Percentiles rank a stretch among this genome's conserved stretches.
Conservation (phyloP, 2,113 vertebrate genomes). For the Amazona guildingii region DNA sequence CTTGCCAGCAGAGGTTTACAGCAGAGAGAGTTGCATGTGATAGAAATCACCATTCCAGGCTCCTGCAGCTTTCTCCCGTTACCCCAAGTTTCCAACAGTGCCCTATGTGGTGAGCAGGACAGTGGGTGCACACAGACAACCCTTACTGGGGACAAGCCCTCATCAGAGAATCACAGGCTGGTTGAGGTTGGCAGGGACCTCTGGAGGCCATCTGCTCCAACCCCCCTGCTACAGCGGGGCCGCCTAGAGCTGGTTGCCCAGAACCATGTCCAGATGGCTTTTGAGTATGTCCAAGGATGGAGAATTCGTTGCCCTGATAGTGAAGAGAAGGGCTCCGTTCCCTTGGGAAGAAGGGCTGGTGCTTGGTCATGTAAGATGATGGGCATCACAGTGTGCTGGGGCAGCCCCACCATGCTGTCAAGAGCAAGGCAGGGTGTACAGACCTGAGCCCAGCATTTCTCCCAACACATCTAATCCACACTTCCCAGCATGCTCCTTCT, state of each 20-base stretch:
- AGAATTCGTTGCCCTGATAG: background rate
- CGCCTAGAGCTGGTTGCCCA: background rate
- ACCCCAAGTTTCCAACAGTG: background rate
- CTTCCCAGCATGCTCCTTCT: background rate
- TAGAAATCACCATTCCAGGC: background rate
- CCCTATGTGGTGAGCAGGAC: background rate
- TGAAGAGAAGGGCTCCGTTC: background rate
- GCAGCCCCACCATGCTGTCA: fast-evolving
- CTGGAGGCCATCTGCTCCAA: background rate
- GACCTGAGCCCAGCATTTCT: background rate
- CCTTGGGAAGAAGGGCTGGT: background rate
- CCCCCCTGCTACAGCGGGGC: background rate
- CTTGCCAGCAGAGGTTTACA: background rate
- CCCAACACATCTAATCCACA: background rate
- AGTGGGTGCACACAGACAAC: fast-evolving
- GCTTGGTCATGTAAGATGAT: fast-evolving
- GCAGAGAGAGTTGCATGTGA: background rate
- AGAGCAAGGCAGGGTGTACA: background rate
- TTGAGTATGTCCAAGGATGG: background rate
- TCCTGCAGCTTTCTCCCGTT: background rate
- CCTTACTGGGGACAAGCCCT: background rate
- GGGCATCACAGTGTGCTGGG: fast-evolving
- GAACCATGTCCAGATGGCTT: background rate
- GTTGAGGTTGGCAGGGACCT: background rate
- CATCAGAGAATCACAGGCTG: background rate